Evolutionary conservation across 2,113 vertebrate species (phyloP), one percentile per base, ranked within the genome.

Genomic region (Perccottus glenii): DNA sequence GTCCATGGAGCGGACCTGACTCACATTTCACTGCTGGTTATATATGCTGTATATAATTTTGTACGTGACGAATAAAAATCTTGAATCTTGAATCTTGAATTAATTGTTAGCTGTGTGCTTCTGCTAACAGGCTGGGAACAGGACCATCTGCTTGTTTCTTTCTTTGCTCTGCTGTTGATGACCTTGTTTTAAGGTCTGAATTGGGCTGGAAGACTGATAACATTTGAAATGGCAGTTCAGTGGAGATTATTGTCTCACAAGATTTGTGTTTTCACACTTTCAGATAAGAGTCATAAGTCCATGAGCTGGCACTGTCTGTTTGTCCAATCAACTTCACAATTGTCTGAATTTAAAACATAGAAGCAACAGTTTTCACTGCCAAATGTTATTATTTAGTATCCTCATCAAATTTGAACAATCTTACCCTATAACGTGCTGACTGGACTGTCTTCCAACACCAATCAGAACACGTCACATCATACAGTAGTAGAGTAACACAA

Each of bases 191-290:
- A 3, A 43, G 12, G 43, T 49, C 7, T 9, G 61, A 44, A 27
- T 11, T 65, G 38, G 8, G 35, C 11, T 46, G 8, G 12, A 16
- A 53, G 11, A 51, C 11, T 40, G 61, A 11, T 44, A 44, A 51
- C 43, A 32, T 58, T 55, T 11, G 16, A 45, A 68, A 12, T 3
- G 4, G 7, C 8, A 7, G 42, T 52, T 14, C 12, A 11, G 16
- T 35, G 36, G 32, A 52, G 33, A 47, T 6, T 43, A 60, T 43
- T 43, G 38, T 63, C 51, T 38, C 62, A 43, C 38, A 16, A n/a
- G 5, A 19, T 50, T 43, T 52, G 63, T 64, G 33, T 67, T 71
- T 67, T 70, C 66, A 60, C 70, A 77, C 57, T 10, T 63, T 70
- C 14, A 47, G 53, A 67, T 9, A 44, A 42, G 40, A 27, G 64